Evolutionary conservation across 2,113 vertebrate genomes (phyloP).

Genomic region (Patagioenas fasciata): DNA sequence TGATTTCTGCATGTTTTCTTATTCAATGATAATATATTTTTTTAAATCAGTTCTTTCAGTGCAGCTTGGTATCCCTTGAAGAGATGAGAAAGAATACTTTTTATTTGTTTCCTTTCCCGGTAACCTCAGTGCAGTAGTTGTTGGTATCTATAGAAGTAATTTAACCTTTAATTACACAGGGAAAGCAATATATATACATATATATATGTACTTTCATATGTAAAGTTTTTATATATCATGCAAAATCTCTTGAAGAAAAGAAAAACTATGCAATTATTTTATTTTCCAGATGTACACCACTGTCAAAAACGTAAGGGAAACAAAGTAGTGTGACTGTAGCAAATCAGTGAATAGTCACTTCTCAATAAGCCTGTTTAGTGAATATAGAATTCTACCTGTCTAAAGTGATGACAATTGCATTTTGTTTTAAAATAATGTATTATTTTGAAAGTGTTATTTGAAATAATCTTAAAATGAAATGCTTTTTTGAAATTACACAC

Average conservation of each 20-base stretch:
- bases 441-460: neutral
- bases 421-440: neutral
- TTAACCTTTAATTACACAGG: neutral
- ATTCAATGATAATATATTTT: neutral
- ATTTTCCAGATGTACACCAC: neutral
- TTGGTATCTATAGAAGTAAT: neutral
- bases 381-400: neutral
- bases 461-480: neutral
- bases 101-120: neutral
- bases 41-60: neutral
- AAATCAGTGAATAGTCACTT: neutral
- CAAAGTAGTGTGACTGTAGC: neutral
- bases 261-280: neutral
- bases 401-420: neutral
- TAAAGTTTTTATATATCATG: neutral
- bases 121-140: neutral
- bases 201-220: neutral
- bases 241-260: neutral
- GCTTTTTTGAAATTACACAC: neutral
- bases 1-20: neutral
- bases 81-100: neutral
- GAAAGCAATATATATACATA: neutral
- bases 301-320: neutral
- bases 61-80: neutral
- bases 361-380: neutral